Conservation (phyloP, 2,888 invertebrate species). For the Morinoia aosen region DNA sequence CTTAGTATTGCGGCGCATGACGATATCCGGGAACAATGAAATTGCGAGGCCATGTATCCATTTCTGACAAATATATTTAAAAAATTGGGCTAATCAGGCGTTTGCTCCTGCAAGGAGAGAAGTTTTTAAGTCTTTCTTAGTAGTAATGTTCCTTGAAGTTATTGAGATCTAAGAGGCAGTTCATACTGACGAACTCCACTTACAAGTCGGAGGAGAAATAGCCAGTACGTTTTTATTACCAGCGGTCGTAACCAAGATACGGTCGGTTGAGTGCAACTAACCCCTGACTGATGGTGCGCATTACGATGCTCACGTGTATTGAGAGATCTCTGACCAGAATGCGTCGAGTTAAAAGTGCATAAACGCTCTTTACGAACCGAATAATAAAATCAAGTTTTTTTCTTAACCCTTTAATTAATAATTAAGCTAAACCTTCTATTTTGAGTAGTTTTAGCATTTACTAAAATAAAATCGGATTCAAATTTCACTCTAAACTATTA, state of each 20-base stretch:
- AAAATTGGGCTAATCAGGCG: neutral
- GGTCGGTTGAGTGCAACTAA: neutral
- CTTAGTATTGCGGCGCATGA: neutral
- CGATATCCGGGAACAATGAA: neutral
- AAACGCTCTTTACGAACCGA: neutral
- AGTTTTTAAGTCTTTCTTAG: neutral
- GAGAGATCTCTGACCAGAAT: neutral
- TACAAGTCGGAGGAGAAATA: neutral
- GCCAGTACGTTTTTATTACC: neutral
- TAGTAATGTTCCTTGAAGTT: neutral
- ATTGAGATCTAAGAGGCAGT: neutral
- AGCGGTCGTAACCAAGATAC: neutral
- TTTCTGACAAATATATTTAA: neutral
- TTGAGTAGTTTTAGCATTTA: neutral
- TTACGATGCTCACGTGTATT: neutral
- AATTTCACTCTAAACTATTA: neutral
- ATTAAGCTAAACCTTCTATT: neutral
- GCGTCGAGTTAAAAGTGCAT: neutral
- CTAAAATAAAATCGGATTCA: neutral
- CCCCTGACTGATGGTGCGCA: neutral
- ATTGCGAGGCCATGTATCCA: neutral
- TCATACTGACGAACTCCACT: neutral
- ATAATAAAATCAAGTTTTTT: neutral
- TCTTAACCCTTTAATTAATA: neutral
- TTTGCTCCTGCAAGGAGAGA: neutral